phyloP scores from a whole-genome alignment of 1,140 invertebrate genomes.

The Psix sp. region DNA sequence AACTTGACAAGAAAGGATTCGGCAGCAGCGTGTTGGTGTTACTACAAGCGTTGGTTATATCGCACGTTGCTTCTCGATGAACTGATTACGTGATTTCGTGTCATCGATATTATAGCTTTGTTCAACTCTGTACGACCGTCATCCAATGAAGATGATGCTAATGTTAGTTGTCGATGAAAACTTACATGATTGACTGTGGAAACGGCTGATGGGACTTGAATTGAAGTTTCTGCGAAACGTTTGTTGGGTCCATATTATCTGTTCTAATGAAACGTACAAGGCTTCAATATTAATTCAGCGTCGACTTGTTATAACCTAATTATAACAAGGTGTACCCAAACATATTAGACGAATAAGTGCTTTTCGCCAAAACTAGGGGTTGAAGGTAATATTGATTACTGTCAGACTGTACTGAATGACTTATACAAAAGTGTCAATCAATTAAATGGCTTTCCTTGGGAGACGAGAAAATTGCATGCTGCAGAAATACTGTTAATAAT shows the following conservation, averaged over 20 bases:
- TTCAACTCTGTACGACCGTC: no score
- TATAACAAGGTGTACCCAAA: conserved; percentile 28
- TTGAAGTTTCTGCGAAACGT: no score
- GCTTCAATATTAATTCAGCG: conserved; percentile 51
- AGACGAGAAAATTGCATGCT: no score
- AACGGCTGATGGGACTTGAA: no score
- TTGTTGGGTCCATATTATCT: conserved; percentile 45
- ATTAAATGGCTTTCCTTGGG: no score
- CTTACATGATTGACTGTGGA: no score
- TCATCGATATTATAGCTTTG: no score
- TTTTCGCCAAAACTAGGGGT: conserved; percentile 39
- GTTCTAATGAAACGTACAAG: conserved; percentile 49
- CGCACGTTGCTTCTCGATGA: conserved; percentile 17
- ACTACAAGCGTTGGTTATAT: conserved; percentile 39
- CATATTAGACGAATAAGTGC: conserved; percentile 43
- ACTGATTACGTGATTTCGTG: no score
- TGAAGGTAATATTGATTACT: conserved; percentile 37
- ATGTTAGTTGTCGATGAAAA: no score
- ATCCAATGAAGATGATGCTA: no score
- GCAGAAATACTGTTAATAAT: background rate
- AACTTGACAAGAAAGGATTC: conserved; percentile 74
- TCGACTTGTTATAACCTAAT: conserved; percentile 53
- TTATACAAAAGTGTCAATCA: no score
- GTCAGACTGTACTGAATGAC: no score
- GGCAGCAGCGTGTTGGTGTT: conserved; percentile 38